Base-by-base conservation (phyloP, 1,140 invertebrate genomes). In the Nephotettix cincticeps region DNA sequence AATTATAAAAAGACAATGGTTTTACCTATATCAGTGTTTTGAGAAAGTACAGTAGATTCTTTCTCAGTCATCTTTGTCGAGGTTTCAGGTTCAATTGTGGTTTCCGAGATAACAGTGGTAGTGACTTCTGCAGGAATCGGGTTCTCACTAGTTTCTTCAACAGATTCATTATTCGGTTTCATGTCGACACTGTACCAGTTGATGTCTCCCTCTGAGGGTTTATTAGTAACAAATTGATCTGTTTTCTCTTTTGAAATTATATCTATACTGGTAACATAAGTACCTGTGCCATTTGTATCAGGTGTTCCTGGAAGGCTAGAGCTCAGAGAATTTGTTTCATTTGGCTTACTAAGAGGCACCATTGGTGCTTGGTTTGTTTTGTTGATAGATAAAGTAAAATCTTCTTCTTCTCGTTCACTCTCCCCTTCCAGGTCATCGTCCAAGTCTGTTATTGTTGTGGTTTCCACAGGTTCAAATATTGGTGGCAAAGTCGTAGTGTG, bases 171-270 rank as follows among this genome's bases (percentile, higher is more conserved):
- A 61, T 27, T 21, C 1, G 40, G 21, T 25, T 61, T 25, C 9
- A 3, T 61, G 1, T 61, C 56, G 1, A 61, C 27, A 25, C 28
- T 29, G 27, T 61, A 61, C 56, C 56, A 61, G 27, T 61, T 61
- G 23, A 27, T 61, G 25, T 61, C 56, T 27, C 56, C 56, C 28
- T 61, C 56, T 3, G 21, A 25, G 9, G 56, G 56, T 6, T 14
- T 61, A 6, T 27, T 61, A 2, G 56, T 61, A 25, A 61, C 56
- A 9, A 27, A 9, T 6, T 27, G 21, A 61, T 9, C 23, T 61
- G 4, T 61, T 6, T 61, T 61, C 9, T 61, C 56, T 61, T 61
- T 61, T 2, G 56, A 61, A 3, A 61, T 28, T 27, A 61, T 61
- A 25, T 61, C 56, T 27, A 61, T 21, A n/a, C 56, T 61, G 4